Evolutionary conservation across 2,113 vertebrate species (phyloP).

Genomic region (Malurus elegans): DNA sequence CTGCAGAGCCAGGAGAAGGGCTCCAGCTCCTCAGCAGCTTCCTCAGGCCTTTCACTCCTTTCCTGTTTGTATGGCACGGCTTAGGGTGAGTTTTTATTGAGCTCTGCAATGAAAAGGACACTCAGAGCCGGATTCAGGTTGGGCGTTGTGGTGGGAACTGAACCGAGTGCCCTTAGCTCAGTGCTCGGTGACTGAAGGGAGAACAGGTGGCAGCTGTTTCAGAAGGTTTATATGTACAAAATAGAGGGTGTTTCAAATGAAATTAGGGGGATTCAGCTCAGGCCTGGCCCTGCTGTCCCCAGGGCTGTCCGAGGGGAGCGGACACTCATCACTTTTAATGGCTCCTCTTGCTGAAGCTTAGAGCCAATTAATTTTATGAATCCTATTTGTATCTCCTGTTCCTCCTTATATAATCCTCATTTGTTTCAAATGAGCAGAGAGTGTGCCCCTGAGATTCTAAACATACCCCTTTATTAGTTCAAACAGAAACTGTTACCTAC

Average conservation of each 20-base stretch:
- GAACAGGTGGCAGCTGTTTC: not conserved
- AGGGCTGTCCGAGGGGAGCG: not conserved
- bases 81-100: not conserved
- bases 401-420: constrained; percentile 38
- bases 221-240: not conserved
- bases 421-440: constrained; percentile 34
- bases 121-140: not conserved
- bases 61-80: not conserved
- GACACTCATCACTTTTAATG: not conserved
- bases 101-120: not conserved
- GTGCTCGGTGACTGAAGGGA: not conserved
- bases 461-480: constrained; percentile 3
- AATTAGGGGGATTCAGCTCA: not conserved
- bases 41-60: not conserved
- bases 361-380: constrained; percentile 32
- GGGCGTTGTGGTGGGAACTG: not conserved
- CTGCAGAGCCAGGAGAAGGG: not conserved
- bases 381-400: constrained; percentile 20
- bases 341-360: not conserved
- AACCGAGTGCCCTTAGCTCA: not conserved
- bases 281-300: not conserved
- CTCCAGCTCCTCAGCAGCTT: not conserved
- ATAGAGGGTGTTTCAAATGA: not conserved
- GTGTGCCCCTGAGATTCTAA: constrained; percentile 23
- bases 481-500: constrained; percentile 27